Evolutionary conservation across 2,113 vertebrate species (phyloP), one percentile per base, ranked within the genome.

Genomic region (Engraulis encrasicolus): DNA sequence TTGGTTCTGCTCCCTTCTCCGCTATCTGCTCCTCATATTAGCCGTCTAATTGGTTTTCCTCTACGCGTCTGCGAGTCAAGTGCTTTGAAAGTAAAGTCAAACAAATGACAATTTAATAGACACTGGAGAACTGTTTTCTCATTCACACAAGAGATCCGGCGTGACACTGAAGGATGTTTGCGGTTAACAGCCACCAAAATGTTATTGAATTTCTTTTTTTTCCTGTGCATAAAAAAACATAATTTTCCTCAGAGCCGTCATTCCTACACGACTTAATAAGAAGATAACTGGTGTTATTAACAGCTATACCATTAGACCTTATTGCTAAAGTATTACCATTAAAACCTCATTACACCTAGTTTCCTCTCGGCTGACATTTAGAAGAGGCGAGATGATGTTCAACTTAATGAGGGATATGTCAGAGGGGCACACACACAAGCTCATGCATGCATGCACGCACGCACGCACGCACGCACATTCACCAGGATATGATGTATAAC

Each of bases 291-390:
- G 2, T 27, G 9, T 23, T 11, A 66, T 12, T 66, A 66, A 31
- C 23, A 9, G 23, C 23, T 23, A 58, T 58, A 20, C 54, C 20
- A 58, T 58, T 58, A 66, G 58, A 66, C 23, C 58, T 66, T 66
- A 66, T 66, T 66, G 31, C 23, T 27, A 66, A 66, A 66, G 12
- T 23, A 66, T 89, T 91, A 87, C 86, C 86, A 93, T 93, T 93
- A 90, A 88, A 86, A 90, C 54, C 86, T 87, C 90, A 92, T 94
- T 92, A 89, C 61, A 86, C 90, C 86, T 91, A 85, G 84, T 85
- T 82, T 88, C 58, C 23, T 66, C 58, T 0, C n/a, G 9, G n/a
- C 9, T 66, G 7, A 9, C 58, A 66, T 66, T 66, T 66, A 7
- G 9, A 66, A 31, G 2, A 27, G 58, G 23, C n/a, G 58, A 23